A percentile compares a stretch with the other conserved stretches of the same genome.
Evolutionary conservation across 1,140 invertebrate species (phyloP).

Genomic region (Eriosoma lanigerum): DNA sequence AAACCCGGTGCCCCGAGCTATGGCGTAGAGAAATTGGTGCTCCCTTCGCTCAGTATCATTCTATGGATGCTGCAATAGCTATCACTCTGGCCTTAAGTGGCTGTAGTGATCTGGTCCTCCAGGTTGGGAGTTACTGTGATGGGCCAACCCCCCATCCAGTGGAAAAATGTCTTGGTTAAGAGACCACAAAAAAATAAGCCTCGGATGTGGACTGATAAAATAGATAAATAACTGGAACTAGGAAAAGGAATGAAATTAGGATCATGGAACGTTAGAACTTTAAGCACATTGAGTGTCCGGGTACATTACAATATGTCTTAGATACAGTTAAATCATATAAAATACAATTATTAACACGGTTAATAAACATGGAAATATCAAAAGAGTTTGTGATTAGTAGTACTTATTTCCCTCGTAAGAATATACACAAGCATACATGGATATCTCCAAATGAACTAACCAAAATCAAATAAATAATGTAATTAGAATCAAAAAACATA

Average conservation of each 20-base stretch:
- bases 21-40: too few relatives aligned
- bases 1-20: too few relatives aligned
- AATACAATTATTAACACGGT: constrained; percentile 46
- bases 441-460: constrained; percentile 53
- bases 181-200: constrained; percentile 47
- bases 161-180: constrained; percentile 47
- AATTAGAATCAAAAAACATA: constrained; percentile 50
- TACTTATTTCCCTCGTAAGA: constrained; percentile 53
- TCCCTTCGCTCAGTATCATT: too few relatives aligned
- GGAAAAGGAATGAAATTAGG: constrained; percentile 30
- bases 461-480: constrained; percentile 54
- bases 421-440: constrained; percentile 55
- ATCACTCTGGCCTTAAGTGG: too few relatives aligned
- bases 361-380: constrained; percentile 29
- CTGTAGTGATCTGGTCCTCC: constrained; percentile 36
- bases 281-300: constrained; percentile 48
- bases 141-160: constrained; percentile 43
- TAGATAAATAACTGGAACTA: constrained; percentile 34
- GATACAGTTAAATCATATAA: constrained; percentile 41
- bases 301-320: constrained; percentile 42
- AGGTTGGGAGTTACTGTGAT: constrained; percentile 50
- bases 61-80: too few relatives aligned
- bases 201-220: constrained; percentile 40
- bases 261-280: constrained; percentile 54
- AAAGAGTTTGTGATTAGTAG: constrained; percentile 54